Conservation (phyloP, 1,140 invertebrate species). For the Calycopis cecrops region DNA sequence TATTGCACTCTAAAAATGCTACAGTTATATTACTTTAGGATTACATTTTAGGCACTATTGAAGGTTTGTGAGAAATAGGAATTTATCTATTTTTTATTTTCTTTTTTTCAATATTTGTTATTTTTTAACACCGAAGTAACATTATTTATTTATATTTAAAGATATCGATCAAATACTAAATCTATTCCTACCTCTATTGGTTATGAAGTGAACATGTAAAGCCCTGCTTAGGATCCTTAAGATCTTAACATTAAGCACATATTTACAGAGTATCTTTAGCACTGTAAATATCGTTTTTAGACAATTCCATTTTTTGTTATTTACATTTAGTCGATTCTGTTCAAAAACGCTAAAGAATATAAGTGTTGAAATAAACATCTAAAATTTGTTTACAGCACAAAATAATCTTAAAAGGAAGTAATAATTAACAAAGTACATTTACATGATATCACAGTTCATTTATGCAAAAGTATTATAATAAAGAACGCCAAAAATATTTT, state of each 20-base stretch:
- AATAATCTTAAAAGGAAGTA: conserved; percentile 55
- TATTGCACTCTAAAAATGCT: no score
- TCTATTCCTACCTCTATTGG: conserved; percentile 4
- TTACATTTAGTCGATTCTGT: conserved; percentile 51
- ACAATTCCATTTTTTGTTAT: conserved; percentile 59
- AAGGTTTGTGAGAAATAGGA: conserved; percentile 4
- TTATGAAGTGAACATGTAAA: conserved; percentile 4
- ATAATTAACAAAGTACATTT: conserved; percentile 68
- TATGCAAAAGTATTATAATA: conserved; percentile 60
- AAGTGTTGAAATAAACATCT: conserved; percentile 27
- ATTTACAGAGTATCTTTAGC: conserved; percentile 47
- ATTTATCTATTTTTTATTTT: neutral
- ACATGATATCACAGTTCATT: conserved; percentile 73
- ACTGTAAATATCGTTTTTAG: conserved; percentile 26
- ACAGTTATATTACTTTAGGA: no score
- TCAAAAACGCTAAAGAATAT: conserved; percentile 28
- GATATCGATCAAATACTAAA: conserved; percentile 1
- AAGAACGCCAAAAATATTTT: conserved; percentile 38
- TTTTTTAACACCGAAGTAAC: conserved; percentile 2
- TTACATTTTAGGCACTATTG: neutral
- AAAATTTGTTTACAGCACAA: conserved; percentile 43
- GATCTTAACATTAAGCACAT: conserved; percentile 28
- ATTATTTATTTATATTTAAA: neutral
- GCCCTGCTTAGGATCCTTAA: neutral
- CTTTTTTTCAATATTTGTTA: neutral